A percentile compares a stretch with the other conserved stretches of the same genome.
Conservation (phyloP, 2,888 invertebrate species). For the Megaustenia siamemsis region DNA sequence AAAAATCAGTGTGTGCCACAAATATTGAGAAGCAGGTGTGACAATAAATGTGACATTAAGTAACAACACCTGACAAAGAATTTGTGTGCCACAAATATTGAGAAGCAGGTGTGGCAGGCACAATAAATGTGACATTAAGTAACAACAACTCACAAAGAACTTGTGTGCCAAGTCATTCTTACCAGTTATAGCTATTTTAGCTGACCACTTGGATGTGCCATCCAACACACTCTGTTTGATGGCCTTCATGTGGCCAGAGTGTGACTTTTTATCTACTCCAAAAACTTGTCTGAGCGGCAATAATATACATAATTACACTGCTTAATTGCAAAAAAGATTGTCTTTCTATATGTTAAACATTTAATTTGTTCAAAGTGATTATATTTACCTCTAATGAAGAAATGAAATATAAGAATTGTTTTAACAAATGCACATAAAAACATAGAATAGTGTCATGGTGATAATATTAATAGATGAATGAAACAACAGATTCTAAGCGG, state of each 20-base stretch:
- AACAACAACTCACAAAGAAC: neutral
- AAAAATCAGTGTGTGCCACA: neutral
- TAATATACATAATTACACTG: neutral
- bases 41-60: neutral
- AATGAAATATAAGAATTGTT: no score
- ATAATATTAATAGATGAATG: no score
- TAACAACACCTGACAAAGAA: neutral
- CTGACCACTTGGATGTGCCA: constrained; percentile 99
- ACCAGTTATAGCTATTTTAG: constrained; percentile 99
- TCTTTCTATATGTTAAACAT: no score
- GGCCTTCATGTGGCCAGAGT: constrained; percentile 95
- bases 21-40: neutral
- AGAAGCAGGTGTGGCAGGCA: neutral
- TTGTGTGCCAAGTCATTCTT: constrained; percentile 81
- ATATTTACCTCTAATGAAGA: no score
- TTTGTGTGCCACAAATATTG: neutral
- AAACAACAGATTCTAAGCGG: no score
- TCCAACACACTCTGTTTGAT: constrained; percentile 99
- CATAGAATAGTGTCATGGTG: no score
- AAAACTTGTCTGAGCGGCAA: constrained; percentile 90
- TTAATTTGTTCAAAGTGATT: no score
- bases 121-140: neutral
- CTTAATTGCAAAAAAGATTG: neutral
- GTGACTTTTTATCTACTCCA: constrained; percentile 93
- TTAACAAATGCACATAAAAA: no score